These are phyloP conservation scores for Callimorpha dominula DNA, from an alignment of 2,888 invertebrate genomes.

Conservation along the genomic window DNA sequence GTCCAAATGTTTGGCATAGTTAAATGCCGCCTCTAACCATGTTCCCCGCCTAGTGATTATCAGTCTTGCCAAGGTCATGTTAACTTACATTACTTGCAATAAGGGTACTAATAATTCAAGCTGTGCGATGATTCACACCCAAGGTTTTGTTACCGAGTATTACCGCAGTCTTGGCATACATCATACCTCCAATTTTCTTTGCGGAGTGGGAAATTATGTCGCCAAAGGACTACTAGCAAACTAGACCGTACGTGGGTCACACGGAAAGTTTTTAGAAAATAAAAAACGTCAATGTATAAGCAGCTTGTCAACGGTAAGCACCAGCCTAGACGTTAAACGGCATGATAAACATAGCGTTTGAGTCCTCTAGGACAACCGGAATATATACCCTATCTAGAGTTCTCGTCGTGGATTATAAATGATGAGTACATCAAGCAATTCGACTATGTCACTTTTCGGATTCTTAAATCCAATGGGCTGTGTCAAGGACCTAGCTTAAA, in stretches of 20 bases:
- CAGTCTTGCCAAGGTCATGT: background rate
- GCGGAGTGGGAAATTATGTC: background rate
- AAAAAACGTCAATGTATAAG: too few species aligned
- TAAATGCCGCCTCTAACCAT: too few species aligned
- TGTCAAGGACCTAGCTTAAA: background rate
- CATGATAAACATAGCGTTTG: background rate
- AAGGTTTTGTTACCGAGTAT: background rate
- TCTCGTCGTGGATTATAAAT: background rate
- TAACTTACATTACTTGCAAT: background rate
- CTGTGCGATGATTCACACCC: background rate
- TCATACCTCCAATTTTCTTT: background rate
- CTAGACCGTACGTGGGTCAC: too few species aligned
- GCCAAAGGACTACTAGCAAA: background rate
- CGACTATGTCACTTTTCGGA: background rate
- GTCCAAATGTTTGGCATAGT: too few species aligned
- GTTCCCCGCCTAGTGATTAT: conserved; percentile 1
- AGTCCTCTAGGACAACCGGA: background rate
- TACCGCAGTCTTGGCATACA: background rate
- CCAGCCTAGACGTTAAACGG: background rate
- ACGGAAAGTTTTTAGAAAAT: too few species aligned
- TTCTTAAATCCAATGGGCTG: background rate
- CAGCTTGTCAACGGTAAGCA: background rate
- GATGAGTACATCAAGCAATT: background rate
- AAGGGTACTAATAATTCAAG: background rate
- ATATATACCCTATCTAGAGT: background rate